A percentile compares a stretch with the other conserved stretches of the same genome.
phyloP scores from a whole-genome alignment of 2,797 vertebrate genomes.

The Xiphorhynchus erythropygius region DNA sequence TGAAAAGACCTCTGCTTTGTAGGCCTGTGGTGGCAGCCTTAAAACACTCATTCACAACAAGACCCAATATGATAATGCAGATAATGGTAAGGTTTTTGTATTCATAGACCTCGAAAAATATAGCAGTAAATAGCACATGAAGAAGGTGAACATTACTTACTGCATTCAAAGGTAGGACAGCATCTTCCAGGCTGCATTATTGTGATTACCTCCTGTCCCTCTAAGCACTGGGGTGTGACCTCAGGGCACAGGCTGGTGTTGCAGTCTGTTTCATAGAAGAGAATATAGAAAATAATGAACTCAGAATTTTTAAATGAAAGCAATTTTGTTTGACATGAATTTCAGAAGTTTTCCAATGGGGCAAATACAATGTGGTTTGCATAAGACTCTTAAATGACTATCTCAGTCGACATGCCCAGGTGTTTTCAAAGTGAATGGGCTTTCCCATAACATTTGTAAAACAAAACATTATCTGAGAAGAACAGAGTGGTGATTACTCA shows the following conservation, averaged over 20 bases:
- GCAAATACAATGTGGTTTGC: not conserved
- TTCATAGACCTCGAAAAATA: not conserved
- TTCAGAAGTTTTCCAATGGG: not conserved
- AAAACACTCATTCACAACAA: rapidly evolving
- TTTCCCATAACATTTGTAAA: not conserved
- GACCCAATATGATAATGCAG: not conserved
- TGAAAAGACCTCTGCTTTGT: not conserved
- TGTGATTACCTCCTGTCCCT: constrained; percentile 70
- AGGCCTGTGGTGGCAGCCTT: not conserved
- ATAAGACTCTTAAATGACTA: not conserved
- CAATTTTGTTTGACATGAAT: not conserved
- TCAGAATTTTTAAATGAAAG: not conserved
- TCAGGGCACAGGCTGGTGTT: constrained; percentile 77
- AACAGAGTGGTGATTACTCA: not conserved
- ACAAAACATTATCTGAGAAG: not conserved
- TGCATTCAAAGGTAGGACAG: constrained; percentile 82
- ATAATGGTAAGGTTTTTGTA: not conserved
- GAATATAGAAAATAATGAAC: not conserved
- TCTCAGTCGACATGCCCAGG: not conserved
- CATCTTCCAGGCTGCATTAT: constrained; percentile 80
- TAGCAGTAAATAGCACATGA: not conserved
- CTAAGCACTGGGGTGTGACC: constrained; percentile 64
- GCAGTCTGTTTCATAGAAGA: constrained; percentile 72
- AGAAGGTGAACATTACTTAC: constrained; percentile 72
- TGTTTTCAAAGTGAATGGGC: not conserved